Conservation (phyloP, 2,797 vertebrate species). For the Coccyzus lansbergi region DNA sequence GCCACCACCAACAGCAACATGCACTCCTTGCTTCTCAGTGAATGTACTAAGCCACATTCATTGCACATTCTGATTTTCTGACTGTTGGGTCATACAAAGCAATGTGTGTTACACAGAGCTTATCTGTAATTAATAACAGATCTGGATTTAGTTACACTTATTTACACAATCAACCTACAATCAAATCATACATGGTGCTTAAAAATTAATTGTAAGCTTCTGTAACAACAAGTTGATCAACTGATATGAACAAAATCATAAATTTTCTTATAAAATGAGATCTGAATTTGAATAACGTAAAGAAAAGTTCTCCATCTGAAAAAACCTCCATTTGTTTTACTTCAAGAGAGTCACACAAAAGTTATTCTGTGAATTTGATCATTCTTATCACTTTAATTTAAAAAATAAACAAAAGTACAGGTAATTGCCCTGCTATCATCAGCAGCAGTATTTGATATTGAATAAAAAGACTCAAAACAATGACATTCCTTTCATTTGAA, state of each 20-base stretch:
- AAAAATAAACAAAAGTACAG: background rate
- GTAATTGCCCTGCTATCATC: background rate
- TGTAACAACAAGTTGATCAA: background rate
- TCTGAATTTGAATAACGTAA: background rate
- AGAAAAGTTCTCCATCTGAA: background rate
- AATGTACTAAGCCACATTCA: background rate
- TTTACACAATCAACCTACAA: background rate
- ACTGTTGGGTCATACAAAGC: background rate
- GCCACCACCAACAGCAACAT: background rate
- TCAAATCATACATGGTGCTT: background rate
- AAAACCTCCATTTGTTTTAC: background rate
- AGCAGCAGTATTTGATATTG: background rate
- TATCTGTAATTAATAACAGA: background rate
- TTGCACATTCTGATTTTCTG: background rate
- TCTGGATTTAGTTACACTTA: background rate
- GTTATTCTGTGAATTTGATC: background rate
- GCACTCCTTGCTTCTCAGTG: background rate
- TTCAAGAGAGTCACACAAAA: background rate
- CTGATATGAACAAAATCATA: background rate
- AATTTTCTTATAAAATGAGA: background rate
- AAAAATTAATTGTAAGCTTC: background rate
- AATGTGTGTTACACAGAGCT: background rate
- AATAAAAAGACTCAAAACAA: background rate
- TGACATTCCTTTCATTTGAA: background rate
- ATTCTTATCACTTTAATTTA: background rate